phyloP scores from a whole-genome alignment of 2,113 vertebrate species.

The Plectropomus leopardus region DNA sequence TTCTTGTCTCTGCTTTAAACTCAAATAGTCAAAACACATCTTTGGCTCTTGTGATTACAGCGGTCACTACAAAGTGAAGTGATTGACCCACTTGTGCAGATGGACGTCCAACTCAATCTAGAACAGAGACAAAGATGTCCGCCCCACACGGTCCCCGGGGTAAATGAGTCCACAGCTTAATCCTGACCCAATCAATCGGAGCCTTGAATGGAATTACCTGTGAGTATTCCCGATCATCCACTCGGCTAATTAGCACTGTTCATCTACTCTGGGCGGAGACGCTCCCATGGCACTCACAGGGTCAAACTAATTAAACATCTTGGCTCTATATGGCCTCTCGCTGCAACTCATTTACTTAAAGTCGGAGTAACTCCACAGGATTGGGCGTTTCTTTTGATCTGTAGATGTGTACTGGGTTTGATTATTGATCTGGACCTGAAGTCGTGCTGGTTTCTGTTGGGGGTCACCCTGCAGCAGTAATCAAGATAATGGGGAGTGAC shows the following conservation, averaged over 20 bases:
- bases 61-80: neutral
- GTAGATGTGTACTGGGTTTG: constrained; percentile 14
- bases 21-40: neutral
- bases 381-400: constrained; percentile 9
- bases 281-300: constrained; percentile 42
- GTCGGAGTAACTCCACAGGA: neutral
- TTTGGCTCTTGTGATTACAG: neutral
- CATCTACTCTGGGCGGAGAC: constrained; percentile 42
- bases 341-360: constrained; percentile 46
- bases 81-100: constrained; percentile 27
- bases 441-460: constrained; percentile 46
- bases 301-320: constrained; percentile 71
- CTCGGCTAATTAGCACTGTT: constrained; percentile 76
- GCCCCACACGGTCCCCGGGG: constrained; percentile 15
- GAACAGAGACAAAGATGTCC: constrained; percentile 36
- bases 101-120: constrained; percentile 44
- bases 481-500: constrained; percentile 63
- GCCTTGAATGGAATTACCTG: constrained; percentile 66
- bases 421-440: constrained; percentile 70
- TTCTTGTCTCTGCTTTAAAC: neutral
- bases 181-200: constrained; percentile 66
- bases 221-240: constrained; percentile 58
- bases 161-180: constrained; percentile 58
- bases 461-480: constrained; percentile 54
- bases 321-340: constrained; percentile 24